These are phyloP conservation scores for Prunella fulvescens DNA, from an alignment of 2,113 vertebrate genomes.

Conservation along the genomic window DNA sequence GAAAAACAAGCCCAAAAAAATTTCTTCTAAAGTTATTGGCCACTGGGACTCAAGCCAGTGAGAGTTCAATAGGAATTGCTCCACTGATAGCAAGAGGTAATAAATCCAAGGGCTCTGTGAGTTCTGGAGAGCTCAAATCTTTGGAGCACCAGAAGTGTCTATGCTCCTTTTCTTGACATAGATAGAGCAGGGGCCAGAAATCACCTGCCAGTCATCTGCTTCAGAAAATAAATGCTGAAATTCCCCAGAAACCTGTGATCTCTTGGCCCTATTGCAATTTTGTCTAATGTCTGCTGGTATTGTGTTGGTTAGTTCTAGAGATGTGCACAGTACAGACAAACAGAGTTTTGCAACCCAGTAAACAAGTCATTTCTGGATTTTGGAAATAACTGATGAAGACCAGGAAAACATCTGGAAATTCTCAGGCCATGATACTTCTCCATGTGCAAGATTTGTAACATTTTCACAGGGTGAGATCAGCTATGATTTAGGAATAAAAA, in stretches of 20 bases:
- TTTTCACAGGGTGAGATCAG: slow-evolving; percentile 49
- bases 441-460: slow-evolving; percentile 7
- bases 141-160: background rate
- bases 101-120: background rate
- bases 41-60: background rate
- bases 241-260: background rate
- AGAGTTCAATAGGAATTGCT: background rate
- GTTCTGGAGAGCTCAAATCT: background rate
- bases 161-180: background rate
- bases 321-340: background rate
- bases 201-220: background rate
- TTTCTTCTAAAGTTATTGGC: background rate
- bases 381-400: background rate
- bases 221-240: background rate
- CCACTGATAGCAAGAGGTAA: background rate
- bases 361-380: background rate
- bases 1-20: background rate
- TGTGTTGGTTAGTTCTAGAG: background rate
- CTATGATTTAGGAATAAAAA: background rate
- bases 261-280: background rate
- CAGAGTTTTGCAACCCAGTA: background rate
- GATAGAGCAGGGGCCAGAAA: background rate
- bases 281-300: background rate
- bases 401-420: slow-evolving; percentile 45
- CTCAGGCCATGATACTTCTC: background rate